phyloP scores from a whole-genome alignment of 2,113 vertebrate genomes.

The human (Homo sapiens) region GRCh38 chr12:70437501-70438000 shows the following conservation, averaged over 20 bases:
- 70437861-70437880: neutral
- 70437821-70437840: neutral
- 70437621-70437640: neutral
- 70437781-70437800: neutral
- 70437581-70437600: neutral
- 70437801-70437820: constrained; percentile 13
- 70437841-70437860: neutral
- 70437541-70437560: neutral
- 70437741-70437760: neutral
- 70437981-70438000: neutral
- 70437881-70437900: neutral
- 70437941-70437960: neutral
- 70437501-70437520: neutral
- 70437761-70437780: neutral
- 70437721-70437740: too few relatives aligned
- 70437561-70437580: neutral
- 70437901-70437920: neutral
- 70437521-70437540: neutral
- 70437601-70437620: neutral
- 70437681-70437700: neutral
- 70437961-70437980: constrained; percentile 1
- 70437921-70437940: neutral
- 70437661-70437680: neutral
- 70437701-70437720: neutral
- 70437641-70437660: neutral